Evolutionary conservation across 2,113 vertebrate genomes (phyloP).

Genomic region (Cheirogaleus medius): DNA sequence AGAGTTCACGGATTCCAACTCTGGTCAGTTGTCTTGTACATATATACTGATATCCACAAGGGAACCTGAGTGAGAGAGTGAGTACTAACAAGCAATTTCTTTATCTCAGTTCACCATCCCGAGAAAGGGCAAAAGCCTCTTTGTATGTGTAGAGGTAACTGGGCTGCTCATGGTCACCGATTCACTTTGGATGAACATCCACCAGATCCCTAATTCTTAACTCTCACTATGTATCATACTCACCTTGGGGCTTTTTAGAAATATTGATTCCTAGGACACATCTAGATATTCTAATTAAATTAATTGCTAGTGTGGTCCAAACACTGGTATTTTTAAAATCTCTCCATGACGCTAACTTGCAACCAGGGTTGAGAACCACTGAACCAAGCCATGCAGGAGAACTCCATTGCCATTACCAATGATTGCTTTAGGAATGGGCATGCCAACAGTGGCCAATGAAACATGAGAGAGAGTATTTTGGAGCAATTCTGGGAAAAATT

Average conservation of each 20-base stretch:
- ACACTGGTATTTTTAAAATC: background rate
- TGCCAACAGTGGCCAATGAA: background rate
- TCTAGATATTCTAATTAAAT: background rate
- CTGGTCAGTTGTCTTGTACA: background rate
- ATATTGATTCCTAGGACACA: background rate
- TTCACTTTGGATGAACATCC: background rate
- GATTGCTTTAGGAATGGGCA: background rate
- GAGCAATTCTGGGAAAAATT: background rate
- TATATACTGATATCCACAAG: background rate
- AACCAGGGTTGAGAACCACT: background rate
- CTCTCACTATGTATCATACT: background rate
- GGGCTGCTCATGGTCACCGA: background rate
- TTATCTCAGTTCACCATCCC: background rate
- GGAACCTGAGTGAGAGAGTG: background rate
- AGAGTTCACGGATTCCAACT: conserved; percentile 31
- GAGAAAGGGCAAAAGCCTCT: background rate
- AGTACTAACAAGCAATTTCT: background rate
- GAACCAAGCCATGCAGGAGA: background rate
- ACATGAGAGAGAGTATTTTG: background rate
- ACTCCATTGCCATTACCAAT: background rate
- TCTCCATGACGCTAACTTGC: background rate
- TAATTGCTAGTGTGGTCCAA: background rate
- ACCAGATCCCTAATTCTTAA: background rate
- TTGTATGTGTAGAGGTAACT: background rate
- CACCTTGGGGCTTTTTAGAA: background rate